Evolutionary conservation across 2,888 invertebrate species (phyloP).

Genomic region (Orthosia incerta): DNA sequence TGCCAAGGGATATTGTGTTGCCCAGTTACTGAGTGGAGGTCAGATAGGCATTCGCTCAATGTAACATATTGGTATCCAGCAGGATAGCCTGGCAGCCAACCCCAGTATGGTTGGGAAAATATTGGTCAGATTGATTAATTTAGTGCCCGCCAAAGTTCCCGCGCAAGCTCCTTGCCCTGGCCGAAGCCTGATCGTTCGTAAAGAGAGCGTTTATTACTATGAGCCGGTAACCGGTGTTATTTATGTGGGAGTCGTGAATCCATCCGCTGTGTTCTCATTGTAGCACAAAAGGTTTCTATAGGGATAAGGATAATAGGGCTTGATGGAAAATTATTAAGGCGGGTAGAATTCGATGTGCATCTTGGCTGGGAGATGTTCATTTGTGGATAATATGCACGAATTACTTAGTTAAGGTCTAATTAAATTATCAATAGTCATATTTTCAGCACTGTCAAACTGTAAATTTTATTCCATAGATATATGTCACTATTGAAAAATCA

Average conservation of each 20-base stretch:
- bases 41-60: too few relatives aligned
- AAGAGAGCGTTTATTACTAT: constrained; percentile 66
- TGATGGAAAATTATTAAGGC: constrained; percentile 14
- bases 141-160: neutral
- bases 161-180: neutral
- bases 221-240: constrained; percentile 63
- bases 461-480: too few relatives aligned
- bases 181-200: constrained; percentile 27
- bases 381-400: too few relatives aligned
- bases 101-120: too few relatives aligned
- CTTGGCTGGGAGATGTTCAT: neutral
- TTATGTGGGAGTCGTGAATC: constrained; percentile 72
- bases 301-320: constrained; percentile 16
- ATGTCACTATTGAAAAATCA: too few relatives aligned
- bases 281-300: constrained; percentile 32
- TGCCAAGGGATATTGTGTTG: too few relatives aligned
- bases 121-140: neutral
- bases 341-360: neutral
- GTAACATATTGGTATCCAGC: too few relatives aligned
- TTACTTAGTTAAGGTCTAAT: too few relatives aligned
- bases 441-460: too few relatives aligned
- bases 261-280: constrained; percentile 55
- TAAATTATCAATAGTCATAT: too few relatives aligned
- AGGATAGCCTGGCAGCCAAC: too few relatives aligned
- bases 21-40: too few relatives aligned